These are phyloP conservation scores for Scrobipalpa costella DNA, from an alignment of 2,888 invertebrate species.

Conservation along the genomic window DNA sequence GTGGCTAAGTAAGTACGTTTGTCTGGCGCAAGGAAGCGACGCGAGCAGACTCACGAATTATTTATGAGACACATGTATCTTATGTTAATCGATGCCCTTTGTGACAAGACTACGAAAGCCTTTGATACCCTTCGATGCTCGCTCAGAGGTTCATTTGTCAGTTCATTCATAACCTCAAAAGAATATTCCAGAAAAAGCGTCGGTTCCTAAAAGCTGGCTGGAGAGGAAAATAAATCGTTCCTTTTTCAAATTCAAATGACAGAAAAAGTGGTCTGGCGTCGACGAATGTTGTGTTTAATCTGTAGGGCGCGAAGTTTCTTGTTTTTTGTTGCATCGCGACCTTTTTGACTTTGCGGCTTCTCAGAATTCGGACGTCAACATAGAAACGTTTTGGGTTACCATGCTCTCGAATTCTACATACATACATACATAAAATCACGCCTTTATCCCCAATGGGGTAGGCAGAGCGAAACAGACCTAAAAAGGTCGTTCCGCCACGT, in stretches of 20 bases:
- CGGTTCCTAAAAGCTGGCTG: slow-evolving; percentile 7
- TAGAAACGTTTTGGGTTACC: neutral
- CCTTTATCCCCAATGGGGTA: too few relatives aligned
- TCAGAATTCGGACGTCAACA: neutral
- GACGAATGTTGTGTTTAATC: slow-evolving; percentile 11
- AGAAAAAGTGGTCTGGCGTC: slow-evolving; percentile 11
- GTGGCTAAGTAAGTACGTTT: slow-evolving; percentile 20
- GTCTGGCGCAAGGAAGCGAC: slow-evolving; percentile 24
- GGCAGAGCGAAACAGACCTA: too few relatives aligned
- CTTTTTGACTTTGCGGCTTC: slow-evolving; percentile 13
- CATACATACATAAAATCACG: too few relatives aligned
- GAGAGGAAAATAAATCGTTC: slow-evolving; percentile 25
- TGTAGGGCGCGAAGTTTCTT: neutral
- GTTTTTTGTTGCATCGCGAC: neutral
- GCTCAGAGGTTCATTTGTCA: slow-evolving; percentile 33
- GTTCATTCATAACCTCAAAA: slow-evolving; percentile 33
- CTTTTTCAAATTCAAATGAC: slow-evolving; percentile 26
- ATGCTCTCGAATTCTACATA: neutral
- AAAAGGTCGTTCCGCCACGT: too few relatives aligned
- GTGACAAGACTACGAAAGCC: slow-evolving; percentile 32
- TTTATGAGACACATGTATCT: slow-evolving; percentile 38
- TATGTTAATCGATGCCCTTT: slow-evolving; percentile 36
- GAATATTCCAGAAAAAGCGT: slow-evolving; percentile 27
- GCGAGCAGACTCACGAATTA: slow-evolving; percentile 34
- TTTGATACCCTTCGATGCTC: slow-evolving; percentile 31